These are phyloP conservation scores for Dipus sagitta DNA, from an alignment of 2,797 vertebrate species.

Conservation along the genomic window DNA sequence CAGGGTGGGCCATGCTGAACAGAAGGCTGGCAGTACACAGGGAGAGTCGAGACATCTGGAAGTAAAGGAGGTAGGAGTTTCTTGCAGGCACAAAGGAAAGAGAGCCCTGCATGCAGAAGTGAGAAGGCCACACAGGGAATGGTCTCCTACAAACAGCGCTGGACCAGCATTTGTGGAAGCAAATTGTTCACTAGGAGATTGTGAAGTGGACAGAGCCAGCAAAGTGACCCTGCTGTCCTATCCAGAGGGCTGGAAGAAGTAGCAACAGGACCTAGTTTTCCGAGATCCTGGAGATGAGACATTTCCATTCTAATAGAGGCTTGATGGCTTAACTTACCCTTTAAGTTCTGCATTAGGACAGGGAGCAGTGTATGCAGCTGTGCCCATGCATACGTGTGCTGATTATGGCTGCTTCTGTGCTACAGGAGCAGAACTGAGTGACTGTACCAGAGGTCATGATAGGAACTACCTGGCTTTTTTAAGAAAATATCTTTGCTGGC, in stretches of 20 bases:
- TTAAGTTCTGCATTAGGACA: background rate
- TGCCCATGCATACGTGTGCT: background rate
- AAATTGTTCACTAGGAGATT: background rate
- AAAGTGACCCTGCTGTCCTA: background rate
- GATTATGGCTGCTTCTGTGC: background rate
- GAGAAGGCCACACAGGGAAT: background rate
- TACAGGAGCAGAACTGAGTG: background rate
- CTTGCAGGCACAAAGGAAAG: background rate
- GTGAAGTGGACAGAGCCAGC: background rate
- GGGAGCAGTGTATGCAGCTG: background rate
- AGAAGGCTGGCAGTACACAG: no score
- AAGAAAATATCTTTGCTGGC: background rate
- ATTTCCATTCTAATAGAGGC: background rate
- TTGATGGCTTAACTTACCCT: background rate
- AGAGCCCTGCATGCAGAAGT: no score
- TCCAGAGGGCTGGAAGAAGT: background rate
- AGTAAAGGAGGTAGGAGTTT: background rate
- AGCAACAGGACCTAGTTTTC: background rate
- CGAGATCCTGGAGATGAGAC: background rate
- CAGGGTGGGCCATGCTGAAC: no score
- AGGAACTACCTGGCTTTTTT: background rate
- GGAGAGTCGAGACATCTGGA: background rate
- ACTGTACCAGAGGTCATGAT: background rate
- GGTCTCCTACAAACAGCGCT: background rate
- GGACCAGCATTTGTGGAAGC: background rate